Evolutionary conservation across 2,113 vertebrate genomes (phyloP).

Genomic region (Actenoides lindsayi): DNA sequence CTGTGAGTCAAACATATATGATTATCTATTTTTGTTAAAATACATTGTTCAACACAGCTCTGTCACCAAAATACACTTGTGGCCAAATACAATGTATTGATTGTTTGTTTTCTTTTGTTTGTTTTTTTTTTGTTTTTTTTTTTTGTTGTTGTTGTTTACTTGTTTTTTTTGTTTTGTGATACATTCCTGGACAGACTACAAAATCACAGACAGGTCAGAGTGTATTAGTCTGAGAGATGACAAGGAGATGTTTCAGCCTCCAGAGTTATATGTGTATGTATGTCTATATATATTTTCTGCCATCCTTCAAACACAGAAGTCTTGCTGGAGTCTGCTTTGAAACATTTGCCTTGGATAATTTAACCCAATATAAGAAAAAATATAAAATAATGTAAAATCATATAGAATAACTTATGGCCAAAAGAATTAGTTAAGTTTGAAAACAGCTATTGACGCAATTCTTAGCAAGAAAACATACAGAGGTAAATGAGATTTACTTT

Average conservation of each 20-base stretch:
- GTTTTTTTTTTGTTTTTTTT: too few relatives aligned
- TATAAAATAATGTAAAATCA: not conserved
- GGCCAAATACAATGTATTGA: not conserved
- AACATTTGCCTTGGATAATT: not conserved
- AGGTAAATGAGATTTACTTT: not conserved
- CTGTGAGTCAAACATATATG: not conserved
- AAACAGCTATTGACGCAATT: not conserved
- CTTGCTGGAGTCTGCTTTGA: not conserved
- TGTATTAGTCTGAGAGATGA: not conserved
- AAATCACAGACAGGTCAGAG: not conserved
- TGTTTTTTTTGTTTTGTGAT: not conserved
- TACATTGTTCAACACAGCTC: not conserved
- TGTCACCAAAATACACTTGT: not conserved
- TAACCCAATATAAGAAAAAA: not conserved
- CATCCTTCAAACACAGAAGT: not conserved
- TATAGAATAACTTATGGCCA: not conserved
- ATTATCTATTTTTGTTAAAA: not conserved
- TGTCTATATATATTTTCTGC: not conserved
- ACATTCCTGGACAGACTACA: not conserved
- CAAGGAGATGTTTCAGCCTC: not conserved
- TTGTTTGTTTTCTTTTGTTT: not conserved
- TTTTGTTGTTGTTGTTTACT: not conserved
- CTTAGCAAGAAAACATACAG: not conserved
- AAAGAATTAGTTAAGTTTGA: not conserved
- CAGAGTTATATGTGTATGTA: not conserved